Conservation (phyloP, 1,140 invertebrate genomes). For the Ceratosolen fusciceps region DNA sequence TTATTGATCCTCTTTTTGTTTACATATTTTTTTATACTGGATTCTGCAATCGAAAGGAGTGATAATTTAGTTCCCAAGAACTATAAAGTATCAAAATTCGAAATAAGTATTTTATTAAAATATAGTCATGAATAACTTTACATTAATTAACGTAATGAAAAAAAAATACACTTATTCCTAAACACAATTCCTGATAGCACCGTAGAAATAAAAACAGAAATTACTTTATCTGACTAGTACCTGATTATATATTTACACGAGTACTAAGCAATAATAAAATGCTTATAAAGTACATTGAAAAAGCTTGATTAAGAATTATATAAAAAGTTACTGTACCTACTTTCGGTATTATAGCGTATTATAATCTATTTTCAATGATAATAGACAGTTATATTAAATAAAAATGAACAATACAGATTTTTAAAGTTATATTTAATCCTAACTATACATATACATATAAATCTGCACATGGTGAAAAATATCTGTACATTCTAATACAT, state of each 20-base stretch:
- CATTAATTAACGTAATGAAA: not conserved
- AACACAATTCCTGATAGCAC: conserved; percentile 7
- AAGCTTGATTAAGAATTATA: not conserved
- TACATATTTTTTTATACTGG: not conserved
- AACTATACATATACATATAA: no score
- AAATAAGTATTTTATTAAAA: not conserved
- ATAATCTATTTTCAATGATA: not conserved
- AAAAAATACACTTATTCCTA: not conserved
- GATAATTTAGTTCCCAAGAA: not conserved
- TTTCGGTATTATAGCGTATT: not conserved
- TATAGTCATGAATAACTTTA: not conserved
- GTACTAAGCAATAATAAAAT: conserved; percentile 4
- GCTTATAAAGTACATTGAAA: not conserved
- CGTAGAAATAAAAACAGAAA: conserved; percentile 25
- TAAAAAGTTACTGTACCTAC: not conserved
- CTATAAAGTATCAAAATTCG: not conserved
- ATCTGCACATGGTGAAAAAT: no score
- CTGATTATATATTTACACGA: conserved; percentile 28
- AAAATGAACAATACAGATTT: no score
- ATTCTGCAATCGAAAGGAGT: not conserved
- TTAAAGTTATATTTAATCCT: no score
- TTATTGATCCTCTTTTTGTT: not conserved
- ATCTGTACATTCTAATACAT: no score
- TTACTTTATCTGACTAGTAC: conserved; percentile 36
- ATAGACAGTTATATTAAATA: not conserved